Percentiles rank a stretch among this genome's conserved stretches.
Evolutionary conservation across 2,113 vertebrate genomes (phyloP).

Genomic region (Eulacestoma nigropectus): DNA sequence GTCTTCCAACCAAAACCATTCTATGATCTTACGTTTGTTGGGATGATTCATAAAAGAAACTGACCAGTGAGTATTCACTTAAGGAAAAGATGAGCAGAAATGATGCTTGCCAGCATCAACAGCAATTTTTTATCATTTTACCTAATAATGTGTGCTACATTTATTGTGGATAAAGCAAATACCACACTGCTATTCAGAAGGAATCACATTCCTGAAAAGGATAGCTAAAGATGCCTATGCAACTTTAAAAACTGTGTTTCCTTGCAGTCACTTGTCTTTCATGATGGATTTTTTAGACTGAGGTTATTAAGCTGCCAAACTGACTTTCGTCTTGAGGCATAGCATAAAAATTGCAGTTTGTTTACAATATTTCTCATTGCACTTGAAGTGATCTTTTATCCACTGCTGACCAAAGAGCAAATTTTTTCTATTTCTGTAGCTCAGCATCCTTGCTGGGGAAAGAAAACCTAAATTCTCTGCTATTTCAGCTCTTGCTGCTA

Average conservation of each 20-base stretch:
- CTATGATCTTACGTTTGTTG: not conserved
- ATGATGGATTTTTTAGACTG: not conserved
- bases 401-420: constrained; percentile 23
- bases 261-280: not conserved
- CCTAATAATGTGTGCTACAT: not conserved
- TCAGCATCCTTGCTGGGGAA: not conserved
- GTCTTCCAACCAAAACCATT: not conserved
- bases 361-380: constrained; percentile 30
- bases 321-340: not conserved
- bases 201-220: not conserved
- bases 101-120: rapidly evolving
- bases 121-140: not conserved
- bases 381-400: not conserved
- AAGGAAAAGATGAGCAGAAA: not conserved
- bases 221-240: not conserved
- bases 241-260: not conserved
- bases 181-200: not conserved
- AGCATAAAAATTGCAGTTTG: not conserved
- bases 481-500: not conserved
- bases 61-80: not conserved
- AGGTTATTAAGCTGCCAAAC: constrained; percentile 26
- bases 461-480: not conserved
- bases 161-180: not conserved
- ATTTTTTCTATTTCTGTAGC: constrained; percentile 23
- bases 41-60: not conserved